Evolutionary conservation across 1,140 invertebrate species (phyloP).

Genomic region (Idris sp.): DNA sequence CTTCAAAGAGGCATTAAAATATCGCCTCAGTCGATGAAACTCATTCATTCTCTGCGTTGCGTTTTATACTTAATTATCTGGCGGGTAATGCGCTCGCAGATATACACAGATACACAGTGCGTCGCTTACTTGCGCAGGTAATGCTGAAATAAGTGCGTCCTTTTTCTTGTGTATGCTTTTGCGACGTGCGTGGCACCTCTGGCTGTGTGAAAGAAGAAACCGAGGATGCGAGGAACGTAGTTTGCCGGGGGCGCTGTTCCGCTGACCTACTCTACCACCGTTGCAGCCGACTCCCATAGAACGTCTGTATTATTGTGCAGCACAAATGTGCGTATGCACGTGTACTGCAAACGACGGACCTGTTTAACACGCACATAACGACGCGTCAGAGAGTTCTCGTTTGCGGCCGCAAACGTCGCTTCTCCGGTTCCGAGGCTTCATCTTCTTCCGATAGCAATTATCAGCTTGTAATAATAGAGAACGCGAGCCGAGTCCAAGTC

Average conservation of each 20-base stretch:
- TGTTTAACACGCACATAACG: conserved; percentile 47
- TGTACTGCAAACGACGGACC: conserved; percentile 22
- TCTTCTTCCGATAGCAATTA: conserved; percentile 47
- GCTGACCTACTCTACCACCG: conserved; percentile 73
- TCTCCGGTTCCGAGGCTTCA: conserved; percentile 8
- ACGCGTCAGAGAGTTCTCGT: conserved; percentile 56
- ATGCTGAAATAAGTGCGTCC: no score
- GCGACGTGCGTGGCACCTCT: conserved; percentile 43
- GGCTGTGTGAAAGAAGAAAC: conserved; percentile 62
- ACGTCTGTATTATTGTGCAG: conserved; percentile 17
- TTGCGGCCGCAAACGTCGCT: conserved; percentile 27
- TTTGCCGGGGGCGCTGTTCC: conserved; percentile 77
- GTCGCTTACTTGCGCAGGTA: no score
- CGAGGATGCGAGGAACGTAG: conserved; percentile 72
- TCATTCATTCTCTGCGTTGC: conserved; percentile 54
- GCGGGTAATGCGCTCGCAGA: conserved; percentile 31
- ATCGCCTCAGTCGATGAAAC: conserved; percentile 38
- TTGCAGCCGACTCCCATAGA: conserved; percentile 38
- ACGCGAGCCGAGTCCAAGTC: conserved; percentile 19
- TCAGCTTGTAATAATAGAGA: conserved; percentile 59
- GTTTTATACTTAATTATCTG: conserved; percentile 54
- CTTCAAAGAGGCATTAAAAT: conserved; percentile 50
- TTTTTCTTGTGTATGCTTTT: conserved; percentile 19
- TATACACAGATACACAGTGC: no score
- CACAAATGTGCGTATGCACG: conserved; percentile 38